Conservation (phyloP, 2,888 invertebrate genomes). For the Quadroppia sp. region DNA sequence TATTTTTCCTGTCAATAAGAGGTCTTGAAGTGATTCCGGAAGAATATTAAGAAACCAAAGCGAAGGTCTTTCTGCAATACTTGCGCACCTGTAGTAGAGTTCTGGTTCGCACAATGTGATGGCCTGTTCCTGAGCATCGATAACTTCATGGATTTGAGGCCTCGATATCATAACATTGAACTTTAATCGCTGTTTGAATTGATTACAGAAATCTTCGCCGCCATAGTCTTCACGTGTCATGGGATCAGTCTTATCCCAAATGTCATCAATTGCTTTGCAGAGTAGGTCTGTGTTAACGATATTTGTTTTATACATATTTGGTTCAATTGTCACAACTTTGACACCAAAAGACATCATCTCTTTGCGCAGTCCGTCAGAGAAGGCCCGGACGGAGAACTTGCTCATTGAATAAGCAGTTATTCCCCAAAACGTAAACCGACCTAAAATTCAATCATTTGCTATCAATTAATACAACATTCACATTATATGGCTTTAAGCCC, state of each 20-base stretch:
- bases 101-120: constrained; percentile 16
- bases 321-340: constrained; percentile 50
- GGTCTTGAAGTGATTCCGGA: neutral
- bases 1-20: neutral
- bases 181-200: neutral
- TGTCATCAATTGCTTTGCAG: neutral
- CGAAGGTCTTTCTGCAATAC: neutral
- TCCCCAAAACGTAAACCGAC: constrained; percentile 13
- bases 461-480: too few relatives aligned
- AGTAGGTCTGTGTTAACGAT: constrained; percentile 48
- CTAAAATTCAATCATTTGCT: neutral
- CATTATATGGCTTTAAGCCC: too few relatives aligned
- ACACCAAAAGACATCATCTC: constrained; percentile 51
- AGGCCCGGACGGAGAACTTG: constrained; percentile 51
- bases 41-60: neutral
- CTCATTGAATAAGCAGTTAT: constrained; percentile 50
- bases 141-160: constrained; percentile 22
- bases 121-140: neutral
- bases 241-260: constrained; percentile 39
- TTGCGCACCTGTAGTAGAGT: constrained; percentile 13
- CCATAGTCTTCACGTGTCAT: constrained; percentile 40
- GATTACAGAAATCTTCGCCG: constrained; percentile 35
- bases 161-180: constrained; percentile 23
- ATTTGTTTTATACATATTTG: constrained; percentile 50
- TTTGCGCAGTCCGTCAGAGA: constrained; percentile 50